A percentile compares a stretch with the other conserved stretches of the same genome.
Evolutionary conservation across 2,888 invertebrate genomes (phyloP).

Genomic region (Anaspis maculata): DNA sequence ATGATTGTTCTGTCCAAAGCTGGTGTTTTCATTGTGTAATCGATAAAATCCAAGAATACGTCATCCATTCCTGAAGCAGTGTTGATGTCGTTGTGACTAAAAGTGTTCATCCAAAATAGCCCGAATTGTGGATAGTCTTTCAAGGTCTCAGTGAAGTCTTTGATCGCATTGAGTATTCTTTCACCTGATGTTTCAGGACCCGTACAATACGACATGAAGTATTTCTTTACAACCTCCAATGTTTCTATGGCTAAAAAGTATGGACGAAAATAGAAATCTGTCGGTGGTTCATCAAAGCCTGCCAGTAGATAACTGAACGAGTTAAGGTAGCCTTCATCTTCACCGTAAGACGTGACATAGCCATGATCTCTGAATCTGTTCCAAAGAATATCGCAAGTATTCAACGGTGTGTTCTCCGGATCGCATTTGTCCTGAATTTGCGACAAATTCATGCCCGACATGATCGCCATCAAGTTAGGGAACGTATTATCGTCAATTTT

Average conservation of each 20-base stretch:
- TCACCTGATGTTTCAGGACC: slow-evolving; percentile 57
- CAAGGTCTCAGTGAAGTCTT: slow-evolving; percentile 54
- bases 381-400: slow-evolving; percentile 66
- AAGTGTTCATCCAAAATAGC: slow-evolving; percentile 71
- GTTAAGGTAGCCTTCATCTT: slow-evolving; percentile 63
- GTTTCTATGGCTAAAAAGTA: slow-evolving; percentile 60
- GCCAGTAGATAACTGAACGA: slow-evolving; percentile 66
- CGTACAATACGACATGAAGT: slow-evolving; percentile 43
- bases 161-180: slow-evolving; percentile 58
- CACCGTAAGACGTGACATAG: slow-evolving; percentile 71
- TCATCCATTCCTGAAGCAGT: slow-evolving; percentile 60
- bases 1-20: slow-evolving; percentile 59
- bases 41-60: slow-evolving; percentile 52
- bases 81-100: slow-evolving; percentile 65
- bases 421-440: slow-evolving; percentile 43
- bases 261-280: slow-evolving; percentile 73
- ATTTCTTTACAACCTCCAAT: slow-evolving; percentile 42
- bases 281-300: slow-evolving; percentile 65
- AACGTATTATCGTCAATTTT: slow-evolving; percentile 84
- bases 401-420: slow-evolving; percentile 49
- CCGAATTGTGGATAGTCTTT: slow-evolving; percentile 58
- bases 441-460: slow-evolving; percentile 53
- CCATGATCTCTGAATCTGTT: slow-evolving; percentile 58
- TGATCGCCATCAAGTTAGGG: slow-evolving; percentile 78
- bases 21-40: slow-evolving; percentile 50